Conservation (phyloP, 2,113 vertebrate species). For the Pluvialis apricaria region DNA sequence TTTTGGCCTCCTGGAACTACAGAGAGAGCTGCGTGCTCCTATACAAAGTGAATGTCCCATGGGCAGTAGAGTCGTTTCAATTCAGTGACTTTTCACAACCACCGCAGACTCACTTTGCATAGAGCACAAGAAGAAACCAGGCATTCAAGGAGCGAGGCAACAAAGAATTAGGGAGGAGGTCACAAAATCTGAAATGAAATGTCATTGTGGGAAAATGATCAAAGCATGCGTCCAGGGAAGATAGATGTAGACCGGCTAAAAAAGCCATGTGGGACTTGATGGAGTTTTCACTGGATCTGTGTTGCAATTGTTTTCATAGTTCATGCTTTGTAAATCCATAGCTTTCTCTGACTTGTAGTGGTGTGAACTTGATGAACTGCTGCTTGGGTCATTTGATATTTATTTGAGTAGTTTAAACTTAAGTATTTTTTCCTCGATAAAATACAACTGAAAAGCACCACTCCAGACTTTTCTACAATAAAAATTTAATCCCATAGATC, state of each 20-base stretch:
- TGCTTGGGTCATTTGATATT: background rate
- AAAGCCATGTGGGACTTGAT: background rate
- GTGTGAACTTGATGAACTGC: slow-evolving; percentile 21
- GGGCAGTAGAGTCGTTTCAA: background rate
- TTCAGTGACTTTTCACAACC: slow-evolving; percentile 4
- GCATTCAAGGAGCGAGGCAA: background rate
- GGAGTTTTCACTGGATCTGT: background rate
- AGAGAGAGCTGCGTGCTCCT: background rate
- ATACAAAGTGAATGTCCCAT: background rate
- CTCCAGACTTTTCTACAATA: background rate
- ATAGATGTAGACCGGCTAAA: background rate
- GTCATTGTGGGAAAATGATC: slow-evolving; percentile 25
- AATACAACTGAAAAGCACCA: background rate
- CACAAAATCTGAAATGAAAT: slow-evolving; percentile 41
- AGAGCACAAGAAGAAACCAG: background rate
- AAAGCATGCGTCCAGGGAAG: slow-evolving; percentile 3
- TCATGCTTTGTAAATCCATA: slow-evolving; percentile 4
- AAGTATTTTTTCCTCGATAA: accelerated
- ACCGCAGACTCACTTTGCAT: background rate
- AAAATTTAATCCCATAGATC: background rate
- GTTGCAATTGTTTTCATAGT: slow-evolving; percentile 26
- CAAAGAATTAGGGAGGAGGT: slow-evolving; percentile 16
- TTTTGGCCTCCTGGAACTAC: background rate
- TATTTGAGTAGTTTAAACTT: background rate
- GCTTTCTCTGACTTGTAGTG: background rate